A percentile compares a stretch with the other conserved stretches of the same genome.
These are phyloP conservation scores for Heliconius ethilla DNA, from an alignment of 2,888 invertebrate genomes.

Conservation along the genomic window DNA sequence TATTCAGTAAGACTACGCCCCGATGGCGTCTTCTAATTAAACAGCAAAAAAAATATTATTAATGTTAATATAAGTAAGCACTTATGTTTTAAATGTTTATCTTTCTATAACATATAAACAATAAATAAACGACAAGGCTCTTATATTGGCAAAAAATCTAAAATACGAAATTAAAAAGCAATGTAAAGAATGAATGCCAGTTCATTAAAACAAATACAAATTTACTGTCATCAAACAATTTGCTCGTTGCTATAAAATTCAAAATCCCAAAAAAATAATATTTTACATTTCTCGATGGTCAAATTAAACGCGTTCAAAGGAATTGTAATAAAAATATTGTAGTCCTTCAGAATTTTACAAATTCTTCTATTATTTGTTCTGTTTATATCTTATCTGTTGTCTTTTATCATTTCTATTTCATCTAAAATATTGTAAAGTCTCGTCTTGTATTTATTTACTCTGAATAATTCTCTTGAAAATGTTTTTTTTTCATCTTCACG, in stretches of 20 bases:
- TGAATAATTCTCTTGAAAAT: not conserved
- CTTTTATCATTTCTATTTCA: constrained; percentile 9
- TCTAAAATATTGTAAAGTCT: not conserved
- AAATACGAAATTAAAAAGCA: constrained; percentile 16
- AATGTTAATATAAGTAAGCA: too few relatives aligned
- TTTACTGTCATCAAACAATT: constrained; percentile 51
- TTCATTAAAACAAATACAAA: constrained; percentile 47
- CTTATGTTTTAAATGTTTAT: too few relatives aligned
- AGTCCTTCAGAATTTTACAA: constrained; percentile 55
- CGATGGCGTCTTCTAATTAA: too few relatives aligned
- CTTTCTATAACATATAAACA: not conserved
- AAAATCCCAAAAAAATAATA: constrained; percentile 53
- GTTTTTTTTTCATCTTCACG: too few relatives aligned
- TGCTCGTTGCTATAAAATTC: constrained; percentile 57
- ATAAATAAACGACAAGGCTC: not conserved
- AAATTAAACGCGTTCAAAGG: constrained; percentile 63
- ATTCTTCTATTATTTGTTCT: constrained; percentile 58
- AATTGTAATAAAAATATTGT: constrained; percentile 58
- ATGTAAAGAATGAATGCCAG: constrained; percentile 36
- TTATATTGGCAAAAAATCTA: not conserved
- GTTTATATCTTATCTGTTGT: constrained; percentile 49
- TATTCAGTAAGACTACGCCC: too few relatives aligned
- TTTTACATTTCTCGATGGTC: constrained; percentile 57
- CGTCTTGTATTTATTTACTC: not conserved
- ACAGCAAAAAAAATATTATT: too few relatives aligned